Conservation (phyloP, 2,797 vertebrate genomes). For the Anguilla anguilla region DNA sequence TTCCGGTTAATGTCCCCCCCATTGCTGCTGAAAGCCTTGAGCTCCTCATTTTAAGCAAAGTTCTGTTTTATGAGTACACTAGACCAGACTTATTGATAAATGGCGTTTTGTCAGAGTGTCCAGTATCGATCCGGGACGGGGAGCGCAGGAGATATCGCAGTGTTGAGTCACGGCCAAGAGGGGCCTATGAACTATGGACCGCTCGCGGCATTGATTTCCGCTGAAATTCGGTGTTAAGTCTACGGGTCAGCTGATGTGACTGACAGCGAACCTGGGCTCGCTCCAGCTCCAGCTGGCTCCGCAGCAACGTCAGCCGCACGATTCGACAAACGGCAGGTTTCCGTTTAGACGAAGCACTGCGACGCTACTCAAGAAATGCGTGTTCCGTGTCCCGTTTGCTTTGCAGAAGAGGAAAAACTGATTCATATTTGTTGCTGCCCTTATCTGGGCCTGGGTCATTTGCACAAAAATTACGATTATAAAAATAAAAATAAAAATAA, state of each 20-base stretch:
- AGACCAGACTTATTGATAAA: conserved; percentile 11
- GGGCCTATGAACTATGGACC: conserved; percentile 8
- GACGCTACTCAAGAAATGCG: neutral
- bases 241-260: conserved; percentile 7
- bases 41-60: neutral
- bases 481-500: neutral
- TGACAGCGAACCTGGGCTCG: neutral
- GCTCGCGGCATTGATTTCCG: conserved; percentile 15
- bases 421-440: neutral
- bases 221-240: conserved; percentile 26
- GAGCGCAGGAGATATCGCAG: conserved; percentile 3
- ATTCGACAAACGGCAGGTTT: neutral
- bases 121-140: neutral
- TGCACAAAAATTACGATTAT: neutral
- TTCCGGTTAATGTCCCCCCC: neutral
- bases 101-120: conserved; percentile 6
- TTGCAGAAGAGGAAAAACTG: neutral
- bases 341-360: neutral
- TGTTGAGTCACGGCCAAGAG: neutral
- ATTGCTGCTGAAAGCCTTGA: neutral
- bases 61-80: neutral
- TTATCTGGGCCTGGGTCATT: neutral
- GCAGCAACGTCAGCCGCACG: neutral
- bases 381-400: neutral
- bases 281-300: neutral